Percentiles rank a stretch among this genome's conserved stretches.
Evolutionary conservation across 2,888 invertebrate genomes (phyloP).

Genomic region (Ceratothoa steindachneri): DNA sequence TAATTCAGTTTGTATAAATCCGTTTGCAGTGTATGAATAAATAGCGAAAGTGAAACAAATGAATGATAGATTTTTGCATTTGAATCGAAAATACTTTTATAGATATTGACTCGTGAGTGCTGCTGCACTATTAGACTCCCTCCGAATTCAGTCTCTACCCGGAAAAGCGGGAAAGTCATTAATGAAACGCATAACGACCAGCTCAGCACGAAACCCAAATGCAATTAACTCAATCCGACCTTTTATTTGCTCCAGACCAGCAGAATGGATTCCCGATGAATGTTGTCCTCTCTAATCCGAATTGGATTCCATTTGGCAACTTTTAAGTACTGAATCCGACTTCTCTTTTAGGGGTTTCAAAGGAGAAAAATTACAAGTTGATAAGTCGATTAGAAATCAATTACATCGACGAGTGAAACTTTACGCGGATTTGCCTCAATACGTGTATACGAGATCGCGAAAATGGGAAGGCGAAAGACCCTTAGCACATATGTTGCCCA

Average conservation of each 20-base stretch:
- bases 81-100: background rate
- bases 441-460: background rate
- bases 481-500: too few relatives aligned
- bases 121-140: background rate
- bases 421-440: background rate
- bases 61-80: background rate
- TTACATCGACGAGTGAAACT: background rate
- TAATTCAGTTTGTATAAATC: background rate
- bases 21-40: background rate
- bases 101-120: background rate
- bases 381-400: conserved; percentile 9
- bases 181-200: background rate
- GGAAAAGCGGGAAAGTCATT: conserved; percentile 2
- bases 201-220: background rate
- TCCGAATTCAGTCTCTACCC: background rate
- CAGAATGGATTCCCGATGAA: conserved; percentile 5
- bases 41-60: background rate
- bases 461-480: too few relatives aligned
- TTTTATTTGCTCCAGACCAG: conserved; percentile 8
- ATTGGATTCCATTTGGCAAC: conserved; percentile 9
- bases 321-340: conserved; percentile 8
- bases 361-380: conserved; percentile 13
- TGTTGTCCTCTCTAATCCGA: conserved; percentile 9
- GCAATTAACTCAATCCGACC: conserved; percentile 13
- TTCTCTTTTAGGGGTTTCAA: background rate